Conservation (phyloP, 64 coral and sea anemone species). For the Pocillopora damicornis region DNA sequence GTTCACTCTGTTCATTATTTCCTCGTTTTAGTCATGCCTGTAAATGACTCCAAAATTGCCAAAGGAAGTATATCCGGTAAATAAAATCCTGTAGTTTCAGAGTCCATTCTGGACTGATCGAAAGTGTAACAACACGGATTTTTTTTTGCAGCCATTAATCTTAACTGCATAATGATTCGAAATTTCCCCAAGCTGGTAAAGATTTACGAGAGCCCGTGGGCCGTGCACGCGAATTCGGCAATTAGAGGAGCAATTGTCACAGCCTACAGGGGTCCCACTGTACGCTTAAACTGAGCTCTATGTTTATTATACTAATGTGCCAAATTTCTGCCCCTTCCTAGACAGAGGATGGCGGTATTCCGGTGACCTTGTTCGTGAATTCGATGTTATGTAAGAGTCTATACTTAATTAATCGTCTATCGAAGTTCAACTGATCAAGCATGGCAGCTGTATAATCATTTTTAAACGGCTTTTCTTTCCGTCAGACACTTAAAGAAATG, state of each 20-base stretch:
- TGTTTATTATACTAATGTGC: background rate
- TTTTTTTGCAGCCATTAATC: background rate
- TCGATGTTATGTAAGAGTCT: background rate
- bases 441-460: background rate
- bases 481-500: conserved; percentile 30
- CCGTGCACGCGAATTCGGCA: background rate
- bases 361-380: background rate
- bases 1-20: background rate
- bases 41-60: background rate
- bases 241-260: background rate
- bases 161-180: background rate
- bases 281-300: background rate
- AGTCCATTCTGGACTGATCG: background rate
- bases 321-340: background rate
- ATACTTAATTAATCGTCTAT: background rate
- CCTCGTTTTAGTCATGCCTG: background rate
- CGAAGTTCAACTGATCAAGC: background rate
- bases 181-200: background rate
- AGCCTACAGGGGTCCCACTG: background rate
- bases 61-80: conserved; percentile 6
- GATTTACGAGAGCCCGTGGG: background rate
- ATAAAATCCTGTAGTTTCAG: background rate
- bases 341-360: too few species aligned
- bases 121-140: background rate
- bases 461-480: background rate